phyloP scores from a whole-genome alignment of 1,140 invertebrate genomes.

The Drosophila erecta region DNA sequence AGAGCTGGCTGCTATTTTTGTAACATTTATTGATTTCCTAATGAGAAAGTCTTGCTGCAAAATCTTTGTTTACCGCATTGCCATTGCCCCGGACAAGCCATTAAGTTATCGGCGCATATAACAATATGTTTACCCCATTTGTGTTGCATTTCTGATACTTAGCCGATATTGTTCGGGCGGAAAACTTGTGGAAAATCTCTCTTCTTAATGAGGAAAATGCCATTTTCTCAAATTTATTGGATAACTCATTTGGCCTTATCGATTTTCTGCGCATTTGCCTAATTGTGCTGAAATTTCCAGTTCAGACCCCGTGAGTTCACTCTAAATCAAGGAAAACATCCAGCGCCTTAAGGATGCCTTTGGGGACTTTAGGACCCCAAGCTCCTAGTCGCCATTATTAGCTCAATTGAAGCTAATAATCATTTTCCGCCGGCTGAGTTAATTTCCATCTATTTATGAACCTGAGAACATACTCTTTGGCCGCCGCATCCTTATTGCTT shows the following conservation, averaged over 20 bases:
- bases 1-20: conserved; percentile 69
- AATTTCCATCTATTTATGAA: conserved; percentile 26
- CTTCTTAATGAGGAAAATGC: conserved; percentile 21
- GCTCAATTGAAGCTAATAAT: conserved; percentile 25
- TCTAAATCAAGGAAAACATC: not conserved
- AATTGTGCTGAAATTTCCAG: not conserved
- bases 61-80: conserved; percentile 63
- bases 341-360: not conserved
- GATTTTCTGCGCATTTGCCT: conserved; percentile 26
- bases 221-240: conserved; percentile 13
- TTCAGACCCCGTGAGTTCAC: too few relatives aligned
- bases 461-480: conserved; percentile 3
- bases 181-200: conserved; percentile 27
- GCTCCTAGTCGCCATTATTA: not conserved
- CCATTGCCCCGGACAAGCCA: conserved; percentile 39
- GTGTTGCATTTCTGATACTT: conserved; percentile 45
- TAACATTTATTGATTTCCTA: conserved; percentile 69
- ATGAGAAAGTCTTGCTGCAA: conserved; percentile 59
- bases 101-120: conserved; percentile 38
- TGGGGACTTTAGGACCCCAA: not conserved
- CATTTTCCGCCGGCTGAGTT: conserved; percentile 4
- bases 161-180: conserved; percentile 1
- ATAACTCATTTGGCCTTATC: conserved; percentile 11
- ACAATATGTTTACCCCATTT: conserved; percentile 50
- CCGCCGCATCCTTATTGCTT: not conserved